A percentile compares a stretch with the other conserved stretches of the same genome.
Conservation (phyloP, 2,797 vertebrate species). For the Thaleichthys pacificus region DNA sequence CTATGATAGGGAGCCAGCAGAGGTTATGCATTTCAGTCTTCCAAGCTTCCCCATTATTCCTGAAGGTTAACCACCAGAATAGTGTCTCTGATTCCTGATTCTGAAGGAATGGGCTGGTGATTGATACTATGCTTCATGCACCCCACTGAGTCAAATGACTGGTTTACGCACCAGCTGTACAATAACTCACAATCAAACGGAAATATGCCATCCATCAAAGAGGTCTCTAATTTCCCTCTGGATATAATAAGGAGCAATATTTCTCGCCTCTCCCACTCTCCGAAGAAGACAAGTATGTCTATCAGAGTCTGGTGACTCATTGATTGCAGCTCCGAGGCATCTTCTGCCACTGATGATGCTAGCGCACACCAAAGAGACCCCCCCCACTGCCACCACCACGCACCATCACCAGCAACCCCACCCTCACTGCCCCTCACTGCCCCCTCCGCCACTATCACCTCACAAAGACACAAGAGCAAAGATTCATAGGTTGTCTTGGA, state of each 20-base stretch:
- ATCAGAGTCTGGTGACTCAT: slow-evolving; percentile 10
- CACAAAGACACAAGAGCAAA: slow-evolving; percentile 30
- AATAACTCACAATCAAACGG: slow-evolving; percentile 57
- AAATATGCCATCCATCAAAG: slow-evolving; percentile 65
- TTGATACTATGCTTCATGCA: slow-evolving; percentile 48
- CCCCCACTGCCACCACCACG: neutral
- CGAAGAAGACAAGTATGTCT: neutral
- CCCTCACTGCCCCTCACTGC: neutral
- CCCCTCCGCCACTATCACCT: slow-evolving; percentile 7
- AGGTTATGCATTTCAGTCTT: neutral
- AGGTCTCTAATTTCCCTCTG: slow-evolving; percentile 61
- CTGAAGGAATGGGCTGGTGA: slow-evolving; percentile 49
- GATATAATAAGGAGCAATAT: slow-evolving; percentile 57
- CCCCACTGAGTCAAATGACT: slow-evolving; percentile 56
- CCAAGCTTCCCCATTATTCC: slow-evolving; percentile 38
- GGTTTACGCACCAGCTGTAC: slow-evolving; percentile 54
- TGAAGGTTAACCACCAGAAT: slow-evolving; percentile 47
- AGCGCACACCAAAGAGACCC: neutral
- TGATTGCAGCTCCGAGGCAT: slow-evolving; percentile 9
- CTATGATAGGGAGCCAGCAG: slow-evolving; percentile 27
- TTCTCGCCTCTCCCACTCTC: slow-evolving; percentile 21
- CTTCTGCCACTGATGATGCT: slow-evolving; percentile 7
- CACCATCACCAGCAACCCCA: slow-evolving; percentile 4
- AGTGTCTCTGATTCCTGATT: slow-evolving; percentile 50
- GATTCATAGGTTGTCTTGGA: slow-evolving; percentile 56